A percentile compares a stretch with the other conserved stretches of the same genome.
Conservation (phyloP, 2,797 vertebrate genomes). For the Okamejei kenojei region DNA sequence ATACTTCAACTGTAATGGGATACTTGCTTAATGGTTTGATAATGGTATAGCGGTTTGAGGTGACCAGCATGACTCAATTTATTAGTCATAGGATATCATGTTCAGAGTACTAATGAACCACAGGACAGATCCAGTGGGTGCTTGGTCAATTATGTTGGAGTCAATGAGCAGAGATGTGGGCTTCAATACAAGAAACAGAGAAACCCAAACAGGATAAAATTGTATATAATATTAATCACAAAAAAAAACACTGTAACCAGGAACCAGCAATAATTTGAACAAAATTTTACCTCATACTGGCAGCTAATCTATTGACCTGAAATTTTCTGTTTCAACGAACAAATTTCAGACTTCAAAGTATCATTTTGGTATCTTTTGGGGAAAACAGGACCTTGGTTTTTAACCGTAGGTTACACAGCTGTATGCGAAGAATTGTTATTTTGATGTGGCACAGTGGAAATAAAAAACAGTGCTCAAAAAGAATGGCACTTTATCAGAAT, state of each 20-base stretch:
- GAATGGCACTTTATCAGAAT: slow-evolving; percentile 26
- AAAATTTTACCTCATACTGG: not conserved
- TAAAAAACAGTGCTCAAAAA: not conserved
- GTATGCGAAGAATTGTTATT: not conserved
- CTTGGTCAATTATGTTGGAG: not conserved
- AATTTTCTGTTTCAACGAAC: not conserved
- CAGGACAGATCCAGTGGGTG: not conserved
- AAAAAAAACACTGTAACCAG: not conserved
- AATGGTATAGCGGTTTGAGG: not conserved
- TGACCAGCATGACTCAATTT: not conserved
- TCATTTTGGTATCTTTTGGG: not conserved
- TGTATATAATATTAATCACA: not conserved
- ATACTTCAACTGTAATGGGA: not conserved
- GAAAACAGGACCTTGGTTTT: not conserved
- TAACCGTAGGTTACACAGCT: not conserved
- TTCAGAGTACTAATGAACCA: not conserved
- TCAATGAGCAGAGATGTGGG: not conserved
- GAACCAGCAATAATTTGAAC: not conserved
- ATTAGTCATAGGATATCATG: too few relatives aligned
- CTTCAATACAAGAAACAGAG: not conserved
- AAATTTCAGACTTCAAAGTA: not conserved
- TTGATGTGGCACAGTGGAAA: fast-evolving
- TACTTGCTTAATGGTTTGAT: not conserved
- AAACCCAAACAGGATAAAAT: not conserved
- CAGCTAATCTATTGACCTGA: not conserved